Base-by-base conservation (phyloP, 2,797 vertebrate species). In the Anas bahamensis region DNA sequence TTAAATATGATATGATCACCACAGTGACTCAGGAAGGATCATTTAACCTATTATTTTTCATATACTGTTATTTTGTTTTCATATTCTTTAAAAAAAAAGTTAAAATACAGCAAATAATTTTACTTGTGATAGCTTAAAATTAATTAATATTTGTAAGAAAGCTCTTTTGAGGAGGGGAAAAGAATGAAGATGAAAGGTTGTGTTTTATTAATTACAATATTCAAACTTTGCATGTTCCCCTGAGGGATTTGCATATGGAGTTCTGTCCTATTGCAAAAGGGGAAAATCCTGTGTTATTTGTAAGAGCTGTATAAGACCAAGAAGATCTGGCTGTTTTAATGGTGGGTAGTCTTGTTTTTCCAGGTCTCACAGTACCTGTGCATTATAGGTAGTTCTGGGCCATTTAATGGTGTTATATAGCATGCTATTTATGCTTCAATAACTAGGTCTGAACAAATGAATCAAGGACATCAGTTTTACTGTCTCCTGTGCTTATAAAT, bases 1-100 rank as follows among this genome's bases (percentile, higher is more conserved):
- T 91, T 94, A 92, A 83, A 74, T 88, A 59, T 92, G 59, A 83
- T 85, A 18, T 75, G 46, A 66, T 81, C 56, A 74, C 83, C 59
- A 72, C 71, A 78, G 37, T 93, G 78, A 71, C 64, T 89, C 59
- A 79, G 66, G 59, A 85, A 23, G 48, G 57, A 93, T 69, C 73
- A 65, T 89, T 92, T 85, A 68, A 37, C 11, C 8, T 75, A 9
- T 9, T 3, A 19, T 59, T 92, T 92, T 86, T 76, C 1, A 35
- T 76, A 46, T 17, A 39, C 60, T 89, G 88, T 48, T 10, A 3
- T 90, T 72, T 28, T 19, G 18, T 65, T 70, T 95, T 76, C 17
- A 6, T 72, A 23, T 44, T 59, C 35, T 83, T 79, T 37, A 84
- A 75, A 39, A 21, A 94, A 21, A 8, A 48, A 56, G 53, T 60